Conservation (phyloP, 1,140 invertebrate species). For the Drosophila rhopaloa region DNA sequence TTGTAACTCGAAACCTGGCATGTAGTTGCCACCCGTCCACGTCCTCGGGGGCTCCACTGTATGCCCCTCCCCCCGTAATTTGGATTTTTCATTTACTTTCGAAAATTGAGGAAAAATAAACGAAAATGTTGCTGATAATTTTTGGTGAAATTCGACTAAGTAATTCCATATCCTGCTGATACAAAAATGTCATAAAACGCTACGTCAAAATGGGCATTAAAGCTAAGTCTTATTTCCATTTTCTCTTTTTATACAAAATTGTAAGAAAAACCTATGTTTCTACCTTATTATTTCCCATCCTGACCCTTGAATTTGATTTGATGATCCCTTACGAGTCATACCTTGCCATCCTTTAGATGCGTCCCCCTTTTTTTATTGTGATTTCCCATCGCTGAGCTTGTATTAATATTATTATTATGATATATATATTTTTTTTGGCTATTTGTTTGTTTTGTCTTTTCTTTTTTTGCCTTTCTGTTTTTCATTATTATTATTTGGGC, state of each 20-base stretch:
- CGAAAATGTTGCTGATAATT: neutral
- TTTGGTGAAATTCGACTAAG: neutral
- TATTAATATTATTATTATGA: slow-evolving; percentile 56
- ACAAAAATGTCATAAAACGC: too few species aligned
- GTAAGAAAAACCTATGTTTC: too few species aligned
- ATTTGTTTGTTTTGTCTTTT: slow-evolving; percentile 56
- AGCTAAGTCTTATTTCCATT: too few species aligned
- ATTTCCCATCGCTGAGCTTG: slow-evolving; percentile 34
- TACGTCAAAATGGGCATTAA: neutral
- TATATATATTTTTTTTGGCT: slow-evolving; percentile 19
- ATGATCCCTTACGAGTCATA: neutral
- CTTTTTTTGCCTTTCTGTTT: slow-evolving; percentile 58
- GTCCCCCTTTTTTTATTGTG: slow-evolving; percentile 1
- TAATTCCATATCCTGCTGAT: neutral
- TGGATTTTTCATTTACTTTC: slow-evolving; percentile 22
- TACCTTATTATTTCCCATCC: neutral
- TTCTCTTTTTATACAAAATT: too few species aligned
- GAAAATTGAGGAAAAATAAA: neutral
- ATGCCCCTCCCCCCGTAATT: neutral
- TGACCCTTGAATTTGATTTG: neutral
- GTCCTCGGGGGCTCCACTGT: slow-evolving; percentile 11
- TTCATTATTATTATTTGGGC: slow-evolving; percentile 53
- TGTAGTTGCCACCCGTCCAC: neutral
- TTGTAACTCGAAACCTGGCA: slow-evolving; percentile 55
- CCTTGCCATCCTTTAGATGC: neutral